Evolutionary conservation across 2,888 invertebrate species (phyloP), one percentile per base, ranked within the genome.

Genomic region (Rhodophaea formosa): DNA sequence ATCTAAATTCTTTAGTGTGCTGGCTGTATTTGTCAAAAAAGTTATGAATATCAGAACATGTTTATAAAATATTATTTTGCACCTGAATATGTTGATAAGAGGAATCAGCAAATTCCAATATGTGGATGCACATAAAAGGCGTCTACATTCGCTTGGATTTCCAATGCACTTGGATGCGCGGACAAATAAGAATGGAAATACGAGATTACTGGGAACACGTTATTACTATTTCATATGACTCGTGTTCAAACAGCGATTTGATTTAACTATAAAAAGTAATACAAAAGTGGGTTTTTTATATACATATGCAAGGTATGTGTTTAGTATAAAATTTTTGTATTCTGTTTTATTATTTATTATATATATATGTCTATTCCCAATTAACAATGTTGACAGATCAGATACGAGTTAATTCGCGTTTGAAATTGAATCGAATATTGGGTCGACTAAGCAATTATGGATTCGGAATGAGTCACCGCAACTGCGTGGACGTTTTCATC

Each of bases 381-480:
- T 45, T 45, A 55, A n/a, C 32, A 55, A 45, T 55, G 45, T 55
- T 55, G 54, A 55, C 46, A 55, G 32, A 55, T 45, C 46, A 35
- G 45, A 35, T 45, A 55, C 17, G 54, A 55, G 54, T 55, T 55
- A 55, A 55, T 32, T 55, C 45, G 45, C 54, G 61, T 62, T 72
- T 65, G 62, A 66, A 73, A 76, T 71, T 77, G 75, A 74, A 80
- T 67, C 57, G 62, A 68, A 74, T 71, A 69, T 70, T 66, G 71
- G 70, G 72, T 74, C 68, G 70, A 73, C 69, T 74, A 75, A 80
- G 74, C 80, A 84, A 82, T 84, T 83, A 82, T 77, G 74, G 74
- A 78, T 83, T 80, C 68, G 70, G 76, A 84, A 82, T 82, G 80
- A 83, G 79, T 83, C 79, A 80, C 79, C 80, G 80, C 79, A 77